phyloP scores from a whole-genome alignment of 2,113 vertebrate genomes.

The Brevimyrus niger region DNA sequence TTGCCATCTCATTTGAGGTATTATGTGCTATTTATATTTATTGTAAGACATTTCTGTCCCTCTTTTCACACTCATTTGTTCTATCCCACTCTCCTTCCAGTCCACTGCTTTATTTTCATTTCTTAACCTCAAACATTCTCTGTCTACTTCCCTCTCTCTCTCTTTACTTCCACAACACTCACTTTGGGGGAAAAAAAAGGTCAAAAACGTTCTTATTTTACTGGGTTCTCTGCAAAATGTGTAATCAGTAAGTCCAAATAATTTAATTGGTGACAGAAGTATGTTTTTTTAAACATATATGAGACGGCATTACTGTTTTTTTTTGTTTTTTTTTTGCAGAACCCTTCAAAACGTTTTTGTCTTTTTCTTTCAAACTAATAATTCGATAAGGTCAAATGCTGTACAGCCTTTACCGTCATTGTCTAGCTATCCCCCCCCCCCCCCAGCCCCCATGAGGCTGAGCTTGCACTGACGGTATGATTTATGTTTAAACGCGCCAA shows the following conservation, averaged over 20 bases:
- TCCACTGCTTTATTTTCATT: background rate
- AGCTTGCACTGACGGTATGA: background rate
- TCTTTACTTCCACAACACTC: background rate
- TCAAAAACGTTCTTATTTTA: background rate
- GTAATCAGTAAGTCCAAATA: background rate
- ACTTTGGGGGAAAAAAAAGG: background rate
- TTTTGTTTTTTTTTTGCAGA: background rate
- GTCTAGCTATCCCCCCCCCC: background rate
- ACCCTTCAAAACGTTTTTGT: constrained; percentile 22
- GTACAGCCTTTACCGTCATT: background rate
- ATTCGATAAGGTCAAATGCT: background rate
- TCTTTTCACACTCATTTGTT: constrained; percentile 11
- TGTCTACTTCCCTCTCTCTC: background rate
- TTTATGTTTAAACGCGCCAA: background rate
- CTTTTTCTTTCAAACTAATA: background rate
- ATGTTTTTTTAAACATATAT: background rate
- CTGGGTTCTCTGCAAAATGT: background rate
- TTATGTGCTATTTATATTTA: constrained; percentile 64
- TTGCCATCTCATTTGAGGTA: constrained; percentile 89
- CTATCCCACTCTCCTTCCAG: background rate
- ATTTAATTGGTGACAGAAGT: background rate
- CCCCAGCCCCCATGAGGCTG: background rate
- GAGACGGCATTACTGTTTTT: background rate
- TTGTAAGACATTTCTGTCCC: constrained; percentile 32
- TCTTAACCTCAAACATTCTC: background rate